A percentile compares a stretch with the other conserved stretches of the same genome.
Conservation (phyloP, 2,888 invertebrate genomes). For the Leptopterna dolabrata region DNA sequence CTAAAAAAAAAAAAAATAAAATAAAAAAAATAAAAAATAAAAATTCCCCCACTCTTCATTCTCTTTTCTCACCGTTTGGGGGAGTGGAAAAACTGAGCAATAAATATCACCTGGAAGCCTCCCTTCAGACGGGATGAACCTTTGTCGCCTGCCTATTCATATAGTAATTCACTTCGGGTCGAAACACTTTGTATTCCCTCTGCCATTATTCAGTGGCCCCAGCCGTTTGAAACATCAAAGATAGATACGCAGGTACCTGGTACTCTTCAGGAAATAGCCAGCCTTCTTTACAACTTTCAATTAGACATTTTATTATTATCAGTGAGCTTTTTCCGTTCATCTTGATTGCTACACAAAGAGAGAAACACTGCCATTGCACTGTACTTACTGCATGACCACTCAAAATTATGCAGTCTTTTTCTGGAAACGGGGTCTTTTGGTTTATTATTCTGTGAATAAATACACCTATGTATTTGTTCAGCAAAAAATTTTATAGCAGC, state of each 20-base stretch:
- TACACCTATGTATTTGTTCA: no score
- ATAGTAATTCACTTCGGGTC: background rate
- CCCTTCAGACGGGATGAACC: background rate
- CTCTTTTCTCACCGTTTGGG: background rate
- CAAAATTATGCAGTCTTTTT: no score
- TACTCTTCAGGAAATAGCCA: background rate
- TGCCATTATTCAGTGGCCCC: background rate
- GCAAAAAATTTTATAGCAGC: no score
- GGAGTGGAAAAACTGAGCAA: background rate
- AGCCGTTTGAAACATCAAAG: background rate
- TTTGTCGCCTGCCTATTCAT: conserved; percentile 3
- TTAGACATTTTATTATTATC: no score
- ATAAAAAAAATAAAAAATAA: background rate
- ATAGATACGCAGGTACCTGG: no score
- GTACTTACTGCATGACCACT: no score
- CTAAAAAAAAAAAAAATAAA: background rate
- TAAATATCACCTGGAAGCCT: background rate
- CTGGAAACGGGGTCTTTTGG: no score
- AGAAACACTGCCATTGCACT: no score
- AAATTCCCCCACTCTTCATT: background rate
- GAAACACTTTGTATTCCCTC: background rate
- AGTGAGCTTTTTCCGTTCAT: no score
- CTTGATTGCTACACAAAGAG: no score
- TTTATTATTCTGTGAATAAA: no score
- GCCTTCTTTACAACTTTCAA: no score